A percentile compares a stretch with the other conserved stretches of the same genome.
These are phyloP conservation scores for Myotis planiceps DNA, from an alignment of 2,797 vertebrate genomes.

Conservation along the genomic window DNA sequence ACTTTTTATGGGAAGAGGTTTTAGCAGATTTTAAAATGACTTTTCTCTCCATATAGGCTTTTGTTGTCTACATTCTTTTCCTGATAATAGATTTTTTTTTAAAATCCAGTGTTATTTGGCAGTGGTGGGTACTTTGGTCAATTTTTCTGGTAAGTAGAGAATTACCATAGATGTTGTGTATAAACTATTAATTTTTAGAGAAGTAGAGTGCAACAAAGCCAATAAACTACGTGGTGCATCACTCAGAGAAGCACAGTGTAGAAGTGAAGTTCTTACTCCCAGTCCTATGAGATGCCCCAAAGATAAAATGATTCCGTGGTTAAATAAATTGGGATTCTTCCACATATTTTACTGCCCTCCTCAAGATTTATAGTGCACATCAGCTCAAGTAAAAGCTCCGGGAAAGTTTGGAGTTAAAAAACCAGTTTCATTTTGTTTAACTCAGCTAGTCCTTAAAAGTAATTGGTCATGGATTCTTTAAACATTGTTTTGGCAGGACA, in stretches of 20 bases:
- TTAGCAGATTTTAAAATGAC: constrained; percentile 60
- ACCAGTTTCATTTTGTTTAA: constrained; percentile 69
- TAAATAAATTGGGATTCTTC: constrained; percentile 46
- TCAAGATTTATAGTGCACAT: constrained; percentile 53
- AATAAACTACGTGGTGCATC: neutral
- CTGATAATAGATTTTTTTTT: constrained; percentile 32
- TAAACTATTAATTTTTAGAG: constrained; percentile 6
- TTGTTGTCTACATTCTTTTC: constrained; percentile 41
- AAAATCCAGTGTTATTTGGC: constrained; percentile 1
- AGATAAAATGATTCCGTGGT: constrained; percentile 22
- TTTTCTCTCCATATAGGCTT: constrained; percentile 38
- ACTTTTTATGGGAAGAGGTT: constrained; percentile 53
- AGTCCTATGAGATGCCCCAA: neutral
- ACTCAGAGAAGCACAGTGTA: neutral
- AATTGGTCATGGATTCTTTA: constrained; percentile 68
- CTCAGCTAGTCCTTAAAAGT: constrained; percentile 56
- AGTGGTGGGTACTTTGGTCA: constrained; percentile 1
- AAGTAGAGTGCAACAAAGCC: neutral
- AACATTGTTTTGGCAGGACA: constrained; percentile 53
- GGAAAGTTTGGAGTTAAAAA: constrained; percentile 65
- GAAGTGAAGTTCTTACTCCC: neutral
- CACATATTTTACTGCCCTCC: constrained; percentile 47
- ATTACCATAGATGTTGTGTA: neutral
- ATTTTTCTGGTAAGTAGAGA: constrained; percentile 51
- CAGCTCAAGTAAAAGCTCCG: constrained; percentile 51